Evolutionary conservation across 2,888 invertebrate genomes (phyloP).

Genomic region (Melieria crassipennis): DNA sequence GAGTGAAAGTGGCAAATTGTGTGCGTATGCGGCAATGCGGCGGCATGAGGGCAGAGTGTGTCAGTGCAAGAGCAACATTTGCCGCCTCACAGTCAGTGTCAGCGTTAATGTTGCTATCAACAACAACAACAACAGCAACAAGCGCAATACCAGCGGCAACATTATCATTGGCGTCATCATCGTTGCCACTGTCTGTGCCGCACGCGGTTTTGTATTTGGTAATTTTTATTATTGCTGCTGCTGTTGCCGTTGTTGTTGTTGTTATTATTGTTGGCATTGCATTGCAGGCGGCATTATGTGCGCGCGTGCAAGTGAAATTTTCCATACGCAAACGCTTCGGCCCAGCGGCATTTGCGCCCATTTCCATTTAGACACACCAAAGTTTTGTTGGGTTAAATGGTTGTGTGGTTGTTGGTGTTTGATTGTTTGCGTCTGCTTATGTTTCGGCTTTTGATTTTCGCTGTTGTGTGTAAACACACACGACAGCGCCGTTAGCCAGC

Average conservation of each 20-base stretch:
- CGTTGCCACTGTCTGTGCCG: background rate
- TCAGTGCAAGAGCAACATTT: too few relatives aligned
- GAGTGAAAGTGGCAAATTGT: too few relatives aligned
- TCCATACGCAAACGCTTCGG: constrained; percentile 24
- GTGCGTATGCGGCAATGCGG: too few relatives aligned
- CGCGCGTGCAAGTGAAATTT: constrained; percentile 29
- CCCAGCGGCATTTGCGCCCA: background rate
- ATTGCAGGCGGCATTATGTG: background rate
- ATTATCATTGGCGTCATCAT: background rate
- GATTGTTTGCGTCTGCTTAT: background rate
- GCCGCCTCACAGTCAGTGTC: background rate
- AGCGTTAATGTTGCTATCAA: background rate
- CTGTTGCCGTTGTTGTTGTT: constrained; percentile 10
- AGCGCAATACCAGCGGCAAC: background rate
- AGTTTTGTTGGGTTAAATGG: background rate
- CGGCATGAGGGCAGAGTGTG: too few relatives aligned
- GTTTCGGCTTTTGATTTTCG: background rate
- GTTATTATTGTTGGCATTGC: background rate
- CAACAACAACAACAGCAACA: constrained; percentile 16
- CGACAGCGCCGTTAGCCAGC: too few relatives aligned
- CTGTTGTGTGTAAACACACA: constrained; percentile 22
- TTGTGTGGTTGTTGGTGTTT: constrained; percentile 9
- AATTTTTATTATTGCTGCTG: background rate
- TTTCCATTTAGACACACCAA: background rate
- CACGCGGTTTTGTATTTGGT: background rate